Conservation (phyloP, 2,113 vertebrate species). For the Lophura nycthemera region DNA sequence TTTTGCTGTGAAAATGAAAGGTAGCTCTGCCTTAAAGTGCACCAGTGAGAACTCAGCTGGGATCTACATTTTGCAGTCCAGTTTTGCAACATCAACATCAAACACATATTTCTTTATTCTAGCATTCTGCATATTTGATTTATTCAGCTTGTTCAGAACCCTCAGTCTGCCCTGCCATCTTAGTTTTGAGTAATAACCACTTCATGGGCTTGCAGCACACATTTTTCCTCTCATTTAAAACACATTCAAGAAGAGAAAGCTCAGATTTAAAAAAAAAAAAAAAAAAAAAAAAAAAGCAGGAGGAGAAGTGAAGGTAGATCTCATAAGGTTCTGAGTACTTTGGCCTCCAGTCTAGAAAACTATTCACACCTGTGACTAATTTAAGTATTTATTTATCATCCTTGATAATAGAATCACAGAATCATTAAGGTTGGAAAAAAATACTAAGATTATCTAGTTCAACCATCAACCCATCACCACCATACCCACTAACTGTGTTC, state of each 20-base stretch:
- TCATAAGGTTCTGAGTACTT: not conserved
- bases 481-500: no score
- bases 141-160: not conserved
- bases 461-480: no score
- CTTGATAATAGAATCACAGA: not conserved
- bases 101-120: not conserved
- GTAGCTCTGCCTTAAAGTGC: not conserved
- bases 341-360: conserved; percentile 8
- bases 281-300: not conserved
- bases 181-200: conserved; percentile 37
- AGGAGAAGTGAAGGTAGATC: not conserved
- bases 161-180: not conserved
- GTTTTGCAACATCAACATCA: conserved; percentile 4
- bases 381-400: not conserved
- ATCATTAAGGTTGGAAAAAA: no score
- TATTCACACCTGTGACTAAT: not conserved
- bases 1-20: conserved; percentile 19
- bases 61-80: not conserved
- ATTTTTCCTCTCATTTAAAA: conserved; percentile 21
- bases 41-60: not conserved
- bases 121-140: conserved; percentile 6
- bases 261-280: not conserved
- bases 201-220: not conserved
- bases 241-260: not conserved
- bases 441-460: no score